Conservation (phyloP, 2,888 invertebrate genomes). For the Diarsia dahlii region DNA sequence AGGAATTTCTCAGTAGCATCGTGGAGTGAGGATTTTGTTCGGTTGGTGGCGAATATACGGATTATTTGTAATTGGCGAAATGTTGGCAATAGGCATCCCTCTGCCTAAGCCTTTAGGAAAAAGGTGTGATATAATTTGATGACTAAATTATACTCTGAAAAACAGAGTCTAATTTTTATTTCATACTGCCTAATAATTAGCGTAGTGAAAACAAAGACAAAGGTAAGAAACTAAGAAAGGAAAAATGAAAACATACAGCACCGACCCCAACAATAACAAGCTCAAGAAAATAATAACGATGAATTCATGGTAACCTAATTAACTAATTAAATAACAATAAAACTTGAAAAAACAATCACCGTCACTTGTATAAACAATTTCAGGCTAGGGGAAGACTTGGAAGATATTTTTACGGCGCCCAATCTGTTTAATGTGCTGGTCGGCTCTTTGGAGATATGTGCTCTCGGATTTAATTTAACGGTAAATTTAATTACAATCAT, state of each 20-base stretch:
- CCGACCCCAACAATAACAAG: not conserved
- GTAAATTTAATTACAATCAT: slow-evolving; percentile 68
- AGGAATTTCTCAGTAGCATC: not conserved
- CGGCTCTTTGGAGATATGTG: slow-evolving; percentile 85
- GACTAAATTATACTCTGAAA: too few relatives aligned
- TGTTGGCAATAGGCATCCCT: too few relatives aligned
- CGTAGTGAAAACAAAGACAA: not conserved
- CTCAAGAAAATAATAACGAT: not conserved
- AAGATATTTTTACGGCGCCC: slow-evolving; percentile 82
- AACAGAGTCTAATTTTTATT: not conserved
- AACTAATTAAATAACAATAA: slow-evolving; percentile 44
- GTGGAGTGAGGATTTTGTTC: not conserved
- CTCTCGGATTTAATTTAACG: slow-evolving; percentile 84
- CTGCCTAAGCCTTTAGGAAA: not conserved
- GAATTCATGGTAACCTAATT: slow-evolving; percentile 11
- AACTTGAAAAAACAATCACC: slow-evolving; percentile 16
- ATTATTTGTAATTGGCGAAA: too few relatives aligned
- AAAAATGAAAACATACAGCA: not conserved
- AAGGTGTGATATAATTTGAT: not conserved
- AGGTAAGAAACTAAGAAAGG: not conserved
- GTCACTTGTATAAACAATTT: slow-evolving; percentile 60
- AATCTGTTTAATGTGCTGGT: slow-evolving; percentile 84
- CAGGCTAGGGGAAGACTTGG: slow-evolving; percentile 82
- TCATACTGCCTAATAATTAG: not conserved
- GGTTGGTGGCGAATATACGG: not conserved